Base-by-base conservation (phyloP, 2,888 invertebrate species). In the Stegana nigrithorax region DNA sequence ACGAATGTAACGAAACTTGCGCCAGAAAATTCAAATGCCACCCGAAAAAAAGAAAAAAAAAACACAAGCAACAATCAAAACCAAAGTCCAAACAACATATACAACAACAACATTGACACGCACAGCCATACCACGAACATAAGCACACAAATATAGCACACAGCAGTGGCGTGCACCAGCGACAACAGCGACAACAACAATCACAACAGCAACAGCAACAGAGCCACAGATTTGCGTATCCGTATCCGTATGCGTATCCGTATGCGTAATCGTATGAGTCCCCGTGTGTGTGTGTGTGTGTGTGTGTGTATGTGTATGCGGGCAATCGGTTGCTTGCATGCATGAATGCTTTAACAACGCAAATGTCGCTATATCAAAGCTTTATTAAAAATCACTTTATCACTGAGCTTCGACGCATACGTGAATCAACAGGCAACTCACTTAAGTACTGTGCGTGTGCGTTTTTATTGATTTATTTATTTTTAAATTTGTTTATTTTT, bases 331-430 rank as follows among this genome's bases (percentile, higher is more conserved):
- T 14, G 25, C 14, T 4, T 36, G 23, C 19, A 32, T 55, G 53
- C 21, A 21, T 32, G 32, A 36, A 17, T 55, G 32, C 36, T 55
- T 55, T 36, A 14, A 55, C 53, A 55, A 36, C 21, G 17, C 2
- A 4, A 51, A 23, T 53, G 36, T 14, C 10, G 36, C 36, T 17
- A 17, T 45, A 23, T 21, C 45, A 36, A 32, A 55, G 23, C 21
- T 55, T 55, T 36, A 55, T 55, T 55, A 55, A 55, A 55, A 55
- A 55, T 55, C 36, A 55, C 36, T 55, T 21, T 36, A 36, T 36
- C 36, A 55, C 32, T 21, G 36, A 39, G 6, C 17, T 39, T n/a
- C n/a, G n/a, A n/a, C n/a, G n/a, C n/a, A n/a, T n/a, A n/a, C n/a
- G n/a, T n/a, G n/a, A n/a, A n/a, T n/a, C n/a, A n/a, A n/a, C 14